Conservation (phyloP, 2,888 invertebrate genomes). For the Synergus laeviventris region DNA sequence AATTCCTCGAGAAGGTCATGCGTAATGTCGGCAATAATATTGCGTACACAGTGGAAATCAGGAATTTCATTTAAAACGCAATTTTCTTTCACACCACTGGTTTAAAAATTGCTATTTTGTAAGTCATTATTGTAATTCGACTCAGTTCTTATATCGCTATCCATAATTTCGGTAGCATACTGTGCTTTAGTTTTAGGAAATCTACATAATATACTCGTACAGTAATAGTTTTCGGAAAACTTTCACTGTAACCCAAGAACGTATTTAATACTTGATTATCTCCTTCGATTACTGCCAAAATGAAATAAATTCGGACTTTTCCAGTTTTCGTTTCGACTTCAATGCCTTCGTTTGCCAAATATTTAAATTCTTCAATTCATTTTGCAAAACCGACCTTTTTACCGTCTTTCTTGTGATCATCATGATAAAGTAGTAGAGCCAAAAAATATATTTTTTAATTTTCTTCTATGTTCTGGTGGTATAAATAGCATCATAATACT, state of each 20-base stretch:
- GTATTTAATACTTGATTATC: not conserved
- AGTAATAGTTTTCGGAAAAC: slow-evolving; percentile 2
- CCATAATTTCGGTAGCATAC: not conserved
- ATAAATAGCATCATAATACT: not conserved
- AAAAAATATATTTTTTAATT: slow-evolving; percentile 7
- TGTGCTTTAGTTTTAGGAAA: not conserved
- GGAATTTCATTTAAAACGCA: slow-evolving; percentile 7
- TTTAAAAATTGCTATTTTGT: not conserved
- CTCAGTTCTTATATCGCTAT: slow-evolving; percentile 2
- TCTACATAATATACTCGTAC: not conserved
- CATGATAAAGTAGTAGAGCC: not conserved
- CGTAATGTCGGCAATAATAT: slow-evolving; percentile 1
- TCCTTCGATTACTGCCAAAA: slow-evolving; percentile 6
- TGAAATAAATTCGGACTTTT: not conserved
- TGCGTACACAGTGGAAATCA: not conserved
- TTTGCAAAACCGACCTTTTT: not conserved
- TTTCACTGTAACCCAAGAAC: not conserved
- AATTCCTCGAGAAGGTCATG: not conserved
- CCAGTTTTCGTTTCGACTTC: not conserved
- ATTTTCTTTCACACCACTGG: not conserved
- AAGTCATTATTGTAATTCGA: not conserved
- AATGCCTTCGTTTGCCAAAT: not conserved
- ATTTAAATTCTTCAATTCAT: slow-evolving; percentile 18
- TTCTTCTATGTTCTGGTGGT: not conserved
- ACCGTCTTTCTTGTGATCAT: not conserved